These are phyloP conservation scores for Orchestia grillus DNA, from an alignment of 1,140 invertebrate genomes.

Conservation along the genomic window DNA sequence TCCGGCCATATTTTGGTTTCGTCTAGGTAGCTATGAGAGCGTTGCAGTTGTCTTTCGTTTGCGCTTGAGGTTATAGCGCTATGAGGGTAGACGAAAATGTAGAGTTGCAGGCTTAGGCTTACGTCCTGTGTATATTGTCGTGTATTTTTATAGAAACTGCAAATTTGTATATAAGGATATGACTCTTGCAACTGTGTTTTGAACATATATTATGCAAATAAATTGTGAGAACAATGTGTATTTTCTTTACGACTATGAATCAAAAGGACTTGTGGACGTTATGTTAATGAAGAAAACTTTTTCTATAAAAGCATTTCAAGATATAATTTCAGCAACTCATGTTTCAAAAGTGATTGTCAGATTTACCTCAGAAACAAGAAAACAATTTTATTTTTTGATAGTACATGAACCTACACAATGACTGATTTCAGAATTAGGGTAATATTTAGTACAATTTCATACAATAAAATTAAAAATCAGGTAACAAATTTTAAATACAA, in stretches of 20 bases:
- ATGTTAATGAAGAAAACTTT: background rate
- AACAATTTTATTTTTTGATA: no score
- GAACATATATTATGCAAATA: conserved; percentile 56
- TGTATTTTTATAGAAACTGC: conserved; percentile 56
- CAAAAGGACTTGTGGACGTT: background rate
- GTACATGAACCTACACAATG: no score
- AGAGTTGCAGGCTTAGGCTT: conserved; percentile 15
- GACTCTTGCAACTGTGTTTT: conserved; percentile 50
- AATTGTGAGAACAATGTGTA: conserved; percentile 5
- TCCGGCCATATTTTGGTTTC: background rate
- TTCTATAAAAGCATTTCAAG: no score
- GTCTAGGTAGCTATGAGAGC: background rate
- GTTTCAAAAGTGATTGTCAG: no score
- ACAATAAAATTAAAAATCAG: no score
- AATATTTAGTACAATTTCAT: no score
- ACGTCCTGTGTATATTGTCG: conserved; percentile 51
- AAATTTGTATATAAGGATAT: conserved; percentile 52
- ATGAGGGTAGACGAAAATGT: background rate
- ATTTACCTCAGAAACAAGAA: no score
- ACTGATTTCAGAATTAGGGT: no score
- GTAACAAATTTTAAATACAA: no score
- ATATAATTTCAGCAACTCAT: no score
- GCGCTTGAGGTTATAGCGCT: background rate
- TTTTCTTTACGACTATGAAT: background rate
- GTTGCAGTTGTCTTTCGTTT: background rate